Evolutionary conservation across 2,888 invertebrate species (phyloP), one percentile per base, ranked within the genome.

Genomic region (Drosophila prolongata): DNA sequence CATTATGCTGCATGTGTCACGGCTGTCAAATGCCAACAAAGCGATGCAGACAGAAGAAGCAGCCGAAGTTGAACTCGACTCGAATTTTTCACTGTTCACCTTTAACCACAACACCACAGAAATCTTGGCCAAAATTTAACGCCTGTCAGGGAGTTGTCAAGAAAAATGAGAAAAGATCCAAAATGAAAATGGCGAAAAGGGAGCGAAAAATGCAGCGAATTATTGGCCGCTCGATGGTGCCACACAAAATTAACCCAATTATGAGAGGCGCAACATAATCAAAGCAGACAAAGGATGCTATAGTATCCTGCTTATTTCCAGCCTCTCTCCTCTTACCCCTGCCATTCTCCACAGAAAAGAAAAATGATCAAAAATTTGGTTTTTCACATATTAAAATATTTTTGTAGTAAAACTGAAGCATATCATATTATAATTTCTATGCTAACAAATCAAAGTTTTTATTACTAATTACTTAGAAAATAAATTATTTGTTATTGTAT

Each of bases 211-310:
- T 68, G 38, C 54, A 40, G 54, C 53, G 54, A 46, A 66, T 54
- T 68, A 64, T 62, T 68, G 68, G 53, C 44, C 38, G 34, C 44
- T 53, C 30, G 61, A 62, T 13, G 68, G 81, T 86, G 88, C 87
- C 83, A 77, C 77, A 75, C 73, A 84, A 89, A 78, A 79, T 85
- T 86, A 86, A 89, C 86, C 89, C 86, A 86, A 86, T 86, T 86
- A 86, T 89, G 79, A 77, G 68, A 80, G 76, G 78, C 79, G 79
- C 78, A 86, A 86, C 76, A 85, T 81, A 85, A 89, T 89, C 77
- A 85, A 85, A 79, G 70, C 77, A 75, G 86, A 85, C 89, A 75
- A 65, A 65, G 56, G 75, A 71, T 74, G 66, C 75, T 14, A 59
- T n/a, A 16, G 55, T 54, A 66, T 66, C 55, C 69, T 66, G 69